Base-by-base conservation (phyloP, 2,888 invertebrate species). In the Sinopyrophorus schimmeli region DNA sequence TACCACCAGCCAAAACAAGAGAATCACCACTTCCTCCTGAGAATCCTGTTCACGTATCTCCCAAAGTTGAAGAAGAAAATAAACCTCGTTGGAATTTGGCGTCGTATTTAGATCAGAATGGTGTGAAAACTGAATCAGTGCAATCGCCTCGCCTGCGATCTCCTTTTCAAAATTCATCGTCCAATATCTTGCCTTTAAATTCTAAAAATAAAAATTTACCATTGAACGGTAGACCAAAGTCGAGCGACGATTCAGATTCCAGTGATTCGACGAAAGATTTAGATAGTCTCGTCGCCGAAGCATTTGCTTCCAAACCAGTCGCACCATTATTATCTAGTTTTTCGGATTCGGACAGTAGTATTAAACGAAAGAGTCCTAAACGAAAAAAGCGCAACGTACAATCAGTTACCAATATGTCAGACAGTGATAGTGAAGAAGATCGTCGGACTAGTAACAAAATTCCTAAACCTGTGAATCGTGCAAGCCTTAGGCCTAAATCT, bases 191-290 rank as follows among this genome's bases (percentile, higher is more conserved):
- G 31, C 53, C 59, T 44, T 43, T 57, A 42, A 54, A 41, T 42
- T 50, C 47, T 28, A 57, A 40, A 32, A 53, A n/a, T n/a, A n/a
- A n/a, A n/a, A n/a, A 41, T 40, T 46, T 31, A 7, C 40, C 59
- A 28, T 59, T 57, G 4, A 63, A 64, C 32, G 63, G 57, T 35
- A 53, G 60, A 27, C 62, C 64, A 38, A 62, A 64, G 30, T 55
- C 54, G 10, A 62, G 61, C 9, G 68, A 68, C 41, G 72, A 68
- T 66, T 70, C 74, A 23, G 74, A 73, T 56, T 67, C 75, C 16
- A 79, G 77, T 59, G 79, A 79, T 58, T 76, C 78, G 2, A 74
- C 76, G 15, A 77, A 79, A 63, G 80, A 80, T 62, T 63, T 81
- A 46, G 76, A 80, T 60, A 76, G 76, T 63, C 78, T 77, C 5